Base-by-base conservation (phyloP, 2,888 invertebrate species). In the Himalopsyche tibetana region DNA sequence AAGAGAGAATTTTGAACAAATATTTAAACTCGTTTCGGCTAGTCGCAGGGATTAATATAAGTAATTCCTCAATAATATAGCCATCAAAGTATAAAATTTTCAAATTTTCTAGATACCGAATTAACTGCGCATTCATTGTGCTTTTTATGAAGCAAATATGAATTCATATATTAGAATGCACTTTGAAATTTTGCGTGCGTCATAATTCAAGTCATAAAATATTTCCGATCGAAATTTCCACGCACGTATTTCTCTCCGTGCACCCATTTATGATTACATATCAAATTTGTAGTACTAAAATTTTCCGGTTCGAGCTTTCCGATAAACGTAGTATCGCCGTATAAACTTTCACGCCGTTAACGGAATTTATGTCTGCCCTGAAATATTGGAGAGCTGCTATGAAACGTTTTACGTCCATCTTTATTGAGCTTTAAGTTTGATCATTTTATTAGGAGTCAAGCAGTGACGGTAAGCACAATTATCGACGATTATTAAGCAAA, bases 191-290 rank as follows among this genome's bases (percentile, higher is more conserved):
- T 74, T 12, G 74, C 74, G 28, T 74, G 28, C 15, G 12, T 74
- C 74, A 12, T 28, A 63, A 36, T 74, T 74, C 74, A 38, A 74
- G 38, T 15, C 36, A 12, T 74, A 74, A 74, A 74, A 74, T 74
- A 74, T 36, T 36, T 74, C 63, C 63, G 74, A 74, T 74, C 38
- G 38, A 12, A 74, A 74, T 74, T 74, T 74, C 74, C 74, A 74
- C 74, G 74, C 74, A 74, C 74, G 74, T 74, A 74, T 11, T 74
- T 74, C 74, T 74, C 74, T 74, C 15, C 63, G 19, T 74, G 74
- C 74, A 74, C 74, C 74, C 74, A 15, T 74, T 74, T 74, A 74
- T 74, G 74, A 74, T 74, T 74, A 74, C 74, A 74, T 74, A 74
- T 74, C 74, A 74, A 74, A 74, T 74, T 74, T 74, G 74, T 38